Evolutionary conservation across 1,140 invertebrate species (phyloP), one percentile per base, ranked within the genome.

Genomic region (Dreissena polymorpha): DNA sequence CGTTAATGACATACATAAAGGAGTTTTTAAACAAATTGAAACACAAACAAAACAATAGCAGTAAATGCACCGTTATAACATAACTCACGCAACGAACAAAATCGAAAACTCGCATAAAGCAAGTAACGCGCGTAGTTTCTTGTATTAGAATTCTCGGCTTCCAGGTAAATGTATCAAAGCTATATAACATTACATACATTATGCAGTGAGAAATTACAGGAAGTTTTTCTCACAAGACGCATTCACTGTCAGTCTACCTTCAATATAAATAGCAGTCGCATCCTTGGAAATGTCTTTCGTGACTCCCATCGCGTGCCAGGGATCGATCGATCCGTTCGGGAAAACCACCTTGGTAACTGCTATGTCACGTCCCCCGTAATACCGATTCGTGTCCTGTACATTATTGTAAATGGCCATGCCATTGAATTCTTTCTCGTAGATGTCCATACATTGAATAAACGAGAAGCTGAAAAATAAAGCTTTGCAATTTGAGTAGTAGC

Each of bases 311-410:
- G 96, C 96, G 94, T 98, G 97, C 98, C 98, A 98, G 10, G 97
- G 98, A 94, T 99, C 98, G 69, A 98, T 95, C 1, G 96, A 96
- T 72, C 98, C 98, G 91, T 98, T 97, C 51, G 97, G 96, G 91
- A 96, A 98, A 0, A 98, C 95, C 23, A 98, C 95, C 86, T 96
- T 95, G 1, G 94, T 95, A 0, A 95, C 95, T 55, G 95, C 92
- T 25, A 98, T 94, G 74, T 95, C 93, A 0, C 96, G 92, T 13
- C 94, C 97, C 7, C 97, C 97, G 89, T 98, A 98, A 27, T 95
- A 93, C 67, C 93, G 95, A 91, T 98, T 98, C 0, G 96, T 97
- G 83, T 95, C 94, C 0, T 94, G 88, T 5, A 96, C 95, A 27
- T 94, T 95, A 7, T 93, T 88, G 27, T 95, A 89, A 18, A 97